Evolutionary conservation across 2,888 invertebrate genomes (phyloP).

Genomic region (Lasioglossum villosulum): DNA sequence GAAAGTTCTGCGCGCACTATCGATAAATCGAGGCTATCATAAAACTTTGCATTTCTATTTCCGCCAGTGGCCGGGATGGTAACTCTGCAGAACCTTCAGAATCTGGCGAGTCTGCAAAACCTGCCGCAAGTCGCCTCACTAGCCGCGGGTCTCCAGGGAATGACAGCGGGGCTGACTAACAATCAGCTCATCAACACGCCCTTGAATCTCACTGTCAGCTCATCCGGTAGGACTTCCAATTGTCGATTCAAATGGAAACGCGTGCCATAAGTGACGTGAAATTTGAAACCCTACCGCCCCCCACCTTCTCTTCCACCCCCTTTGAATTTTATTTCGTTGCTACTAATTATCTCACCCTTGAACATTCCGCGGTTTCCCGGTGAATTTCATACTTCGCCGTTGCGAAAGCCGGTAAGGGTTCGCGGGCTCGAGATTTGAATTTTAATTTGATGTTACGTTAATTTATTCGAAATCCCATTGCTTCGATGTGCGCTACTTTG

Average conservation of each 20-base stretch:
- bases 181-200: slow-evolving; percentile 91
- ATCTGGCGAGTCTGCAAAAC: slow-evolving; percentile 90
- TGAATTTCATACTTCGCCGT: not conserved
- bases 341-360: slow-evolving; percentile 11
- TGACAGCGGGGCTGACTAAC: slow-evolving; percentile 85
- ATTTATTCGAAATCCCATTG: slow-evolving; percentile 14
- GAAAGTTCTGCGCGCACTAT: not conserved
- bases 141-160: slow-evolving; percentile 88
- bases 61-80: slow-evolving; percentile 90
- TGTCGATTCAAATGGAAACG: slow-evolving; percentile 35
- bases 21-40: not conserved
- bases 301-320: not conserved
- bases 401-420: not conserved
- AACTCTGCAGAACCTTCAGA: slow-evolving; percentile 91
- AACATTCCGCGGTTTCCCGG: not conserved
- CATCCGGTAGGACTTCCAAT: slow-evolving; percentile 82
- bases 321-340: slow-evolving; percentile 15
- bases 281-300: not conserved
- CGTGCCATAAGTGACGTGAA: slow-evolving; percentile 21
- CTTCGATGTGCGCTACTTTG: slow-evolving; percentile 4
- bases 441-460: slow-evolving; percentile 4
- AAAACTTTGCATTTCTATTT: not conserved
- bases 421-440: not conserved
- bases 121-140: slow-evolving; percentile 87
- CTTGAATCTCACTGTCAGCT: slow-evolving; percentile 92